Conservation (phyloP, 2,113 vertebrate species). For the Mola mola region DNA sequence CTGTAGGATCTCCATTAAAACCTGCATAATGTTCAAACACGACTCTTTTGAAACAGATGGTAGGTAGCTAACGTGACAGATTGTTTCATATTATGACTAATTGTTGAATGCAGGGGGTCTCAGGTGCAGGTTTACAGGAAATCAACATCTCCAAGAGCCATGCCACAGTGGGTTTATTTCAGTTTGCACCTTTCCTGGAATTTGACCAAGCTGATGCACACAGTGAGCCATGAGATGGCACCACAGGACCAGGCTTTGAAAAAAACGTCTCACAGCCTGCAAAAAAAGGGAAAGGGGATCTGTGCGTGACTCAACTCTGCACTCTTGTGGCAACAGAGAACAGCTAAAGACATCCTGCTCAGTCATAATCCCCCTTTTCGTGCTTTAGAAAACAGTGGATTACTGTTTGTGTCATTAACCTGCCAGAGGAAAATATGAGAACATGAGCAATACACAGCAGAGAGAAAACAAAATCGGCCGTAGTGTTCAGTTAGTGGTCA, state of each 20-base stretch:
- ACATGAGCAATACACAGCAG: not conserved
- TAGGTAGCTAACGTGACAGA: too few species aligned
- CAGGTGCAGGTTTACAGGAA: too few species aligned
- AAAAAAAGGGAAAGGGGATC: not conserved
- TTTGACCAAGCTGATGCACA: not conserved
- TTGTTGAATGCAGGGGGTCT: too few species aligned
- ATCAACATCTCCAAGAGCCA: too few species aligned
- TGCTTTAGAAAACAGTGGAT: not conserved
- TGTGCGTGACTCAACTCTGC: conserved; percentile 52
- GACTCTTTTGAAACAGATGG: conserved; percentile 6
- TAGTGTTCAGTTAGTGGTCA: not conserved
- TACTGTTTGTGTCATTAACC: not conserved
- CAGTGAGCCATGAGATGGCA: conserved; percentile 71
- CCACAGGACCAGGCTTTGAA: conserved; percentile 50
- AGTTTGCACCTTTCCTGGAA: not conserved
- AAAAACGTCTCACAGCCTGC: not conserved
- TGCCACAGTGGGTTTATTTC: too few species aligned
- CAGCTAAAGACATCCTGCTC: not conserved
- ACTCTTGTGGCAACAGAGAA: conserved; percentile 60
- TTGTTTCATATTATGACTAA: too few species aligned
- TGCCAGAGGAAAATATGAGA: conserved; percentile 1
- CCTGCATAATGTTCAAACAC: conserved; percentile 5
- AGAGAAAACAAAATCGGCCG: not conserved
- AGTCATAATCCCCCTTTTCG: too few species aligned
- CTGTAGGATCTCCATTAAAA: conserved; percentile 7